Evolutionary conservation across 2,888 invertebrate genomes (phyloP).

Genomic region (Sesia bembeciformis): DNA sequence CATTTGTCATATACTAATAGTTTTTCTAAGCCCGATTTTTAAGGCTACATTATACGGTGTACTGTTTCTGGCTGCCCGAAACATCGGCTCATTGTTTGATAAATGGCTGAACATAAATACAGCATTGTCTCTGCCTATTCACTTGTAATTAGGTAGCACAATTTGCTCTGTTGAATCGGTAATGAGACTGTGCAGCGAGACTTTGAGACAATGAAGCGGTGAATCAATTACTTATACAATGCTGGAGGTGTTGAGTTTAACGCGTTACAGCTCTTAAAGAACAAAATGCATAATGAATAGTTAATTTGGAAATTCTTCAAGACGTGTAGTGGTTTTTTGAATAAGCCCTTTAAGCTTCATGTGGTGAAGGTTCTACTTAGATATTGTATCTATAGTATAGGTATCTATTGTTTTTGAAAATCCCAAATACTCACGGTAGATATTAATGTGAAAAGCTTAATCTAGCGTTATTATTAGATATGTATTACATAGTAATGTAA

Average conservation of each 20-base stretch:
- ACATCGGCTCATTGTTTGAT: constrained; percentile 66
- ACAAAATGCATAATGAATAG: constrained; percentile 2
- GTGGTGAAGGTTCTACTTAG: no score
- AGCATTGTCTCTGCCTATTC: constrained; percentile 63
- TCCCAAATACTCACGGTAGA: no score
- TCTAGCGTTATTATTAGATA: no score
- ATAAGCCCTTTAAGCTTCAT: no score
- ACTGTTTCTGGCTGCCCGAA: constrained; percentile 45
- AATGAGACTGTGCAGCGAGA: constrained; percentile 49
- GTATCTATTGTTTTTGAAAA: no score
- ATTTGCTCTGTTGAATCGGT: constrained; percentile 67
- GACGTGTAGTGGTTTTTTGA: no score
- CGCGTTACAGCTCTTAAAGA: constrained; percentile 18
- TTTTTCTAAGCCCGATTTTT: constrained; percentile 59
- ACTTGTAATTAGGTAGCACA: constrained; percentile 71
- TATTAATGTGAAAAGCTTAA: no score
- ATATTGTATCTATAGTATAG: no score
- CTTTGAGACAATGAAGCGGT: constrained; percentile 50
- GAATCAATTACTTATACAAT: constrained; percentile 55
- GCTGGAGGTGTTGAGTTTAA: constrained; percentile 22
- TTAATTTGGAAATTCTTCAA: background rate
- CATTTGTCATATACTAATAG: constrained; percentile 48
- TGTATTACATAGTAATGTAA: no score
- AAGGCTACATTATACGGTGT: constrained; percentile 44
- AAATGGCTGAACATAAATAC: constrained; percentile 72